These are phyloP conservation scores for Halichoeres trimaculatus DNA, from an alignment of 2,113 vertebrate species.

Conservation along the genomic window DNA sequence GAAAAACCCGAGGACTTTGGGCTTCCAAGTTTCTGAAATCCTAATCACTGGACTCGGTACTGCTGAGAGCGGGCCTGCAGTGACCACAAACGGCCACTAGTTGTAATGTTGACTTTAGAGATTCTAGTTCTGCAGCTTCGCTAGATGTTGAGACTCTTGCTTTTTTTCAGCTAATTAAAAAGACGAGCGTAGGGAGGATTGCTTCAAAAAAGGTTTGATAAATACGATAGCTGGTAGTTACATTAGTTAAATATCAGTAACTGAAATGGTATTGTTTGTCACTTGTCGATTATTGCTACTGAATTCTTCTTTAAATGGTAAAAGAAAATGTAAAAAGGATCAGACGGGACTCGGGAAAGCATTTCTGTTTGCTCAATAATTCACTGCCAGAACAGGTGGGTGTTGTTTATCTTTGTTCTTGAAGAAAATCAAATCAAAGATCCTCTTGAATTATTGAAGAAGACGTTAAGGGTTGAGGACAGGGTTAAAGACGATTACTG, in stretches of 20 bases:
- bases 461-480: constrained; percentile 22
- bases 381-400: constrained; percentile 70
- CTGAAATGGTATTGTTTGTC: constrained; percentile 60
- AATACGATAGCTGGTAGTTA: constrained; percentile 63
- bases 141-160: constrained; percentile 59
- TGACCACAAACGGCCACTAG: constrained; percentile 63
- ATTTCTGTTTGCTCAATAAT: constrained; percentile 48
- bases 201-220: constrained; percentile 35
- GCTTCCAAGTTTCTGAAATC: constrained; percentile 64
- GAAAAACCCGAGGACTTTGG: constrained; percentile 50
- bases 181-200: constrained; percentile 16
- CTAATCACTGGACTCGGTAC: constrained; percentile 68
- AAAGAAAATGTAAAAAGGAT: constrained; percentile 34
- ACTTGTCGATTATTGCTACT: constrained; percentile 67
- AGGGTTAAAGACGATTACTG: constrained; percentile 39
- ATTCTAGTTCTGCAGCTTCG: constrained; percentile 60
- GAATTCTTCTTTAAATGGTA: constrained; percentile 59
- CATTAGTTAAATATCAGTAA: constrained; percentile 62
- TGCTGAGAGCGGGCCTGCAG: constrained; percentile 66
- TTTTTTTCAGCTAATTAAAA: constrained; percentile 58
- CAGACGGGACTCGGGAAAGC: constrained; percentile 36
- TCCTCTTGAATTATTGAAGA: constrained; percentile 43
- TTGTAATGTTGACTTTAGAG: constrained; percentile 64
- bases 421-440: constrained; percentile 25
- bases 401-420: constrained; percentile 44